Evolutionary conservation across 1,140 invertebrate genomes (phyloP).

Genomic region (Pollicipes pollicipes): DNA sequence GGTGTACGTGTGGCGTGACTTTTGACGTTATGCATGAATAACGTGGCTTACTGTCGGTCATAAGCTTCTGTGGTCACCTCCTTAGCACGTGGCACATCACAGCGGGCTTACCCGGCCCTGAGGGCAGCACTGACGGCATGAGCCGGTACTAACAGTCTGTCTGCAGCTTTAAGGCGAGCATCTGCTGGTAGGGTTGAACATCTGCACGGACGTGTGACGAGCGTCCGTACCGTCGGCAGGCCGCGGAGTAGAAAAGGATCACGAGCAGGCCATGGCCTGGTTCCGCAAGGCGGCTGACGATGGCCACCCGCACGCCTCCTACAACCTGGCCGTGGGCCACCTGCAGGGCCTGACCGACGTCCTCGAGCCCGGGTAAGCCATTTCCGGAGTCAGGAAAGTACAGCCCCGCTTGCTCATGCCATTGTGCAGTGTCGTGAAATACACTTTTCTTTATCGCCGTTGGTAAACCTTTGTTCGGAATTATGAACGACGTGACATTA

Average conservation of each 20-base stretch:
- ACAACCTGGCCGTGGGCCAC: conserved; percentile 38
- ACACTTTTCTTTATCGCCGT: background rate
- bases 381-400: background rate
- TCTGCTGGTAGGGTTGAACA: background rate
- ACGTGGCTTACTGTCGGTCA: no score
- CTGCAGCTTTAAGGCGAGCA: background rate
- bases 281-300: conserved; percentile 36
- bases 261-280: conserved; percentile 33
- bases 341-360: conserved; percentile 30
- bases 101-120: no score
- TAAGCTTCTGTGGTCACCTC: no score
- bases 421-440: background rate
- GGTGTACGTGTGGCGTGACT: no score
- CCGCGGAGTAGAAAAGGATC: conserved; percentile 30
- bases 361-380: conserved; percentile 26
- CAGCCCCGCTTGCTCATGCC: background rate
- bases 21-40: no score
- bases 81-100: background rate
- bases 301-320: conserved; percentile 37
- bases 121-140: no score
- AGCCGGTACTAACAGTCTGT: background rate
- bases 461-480: background rate
- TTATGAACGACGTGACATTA: no score
- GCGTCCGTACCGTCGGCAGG: conserved; percentile 20
- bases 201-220: background rate